phyloP scores from a whole-genome alignment of 1,140 invertebrate genomes.

The Harlomillsia oculata region DNA sequence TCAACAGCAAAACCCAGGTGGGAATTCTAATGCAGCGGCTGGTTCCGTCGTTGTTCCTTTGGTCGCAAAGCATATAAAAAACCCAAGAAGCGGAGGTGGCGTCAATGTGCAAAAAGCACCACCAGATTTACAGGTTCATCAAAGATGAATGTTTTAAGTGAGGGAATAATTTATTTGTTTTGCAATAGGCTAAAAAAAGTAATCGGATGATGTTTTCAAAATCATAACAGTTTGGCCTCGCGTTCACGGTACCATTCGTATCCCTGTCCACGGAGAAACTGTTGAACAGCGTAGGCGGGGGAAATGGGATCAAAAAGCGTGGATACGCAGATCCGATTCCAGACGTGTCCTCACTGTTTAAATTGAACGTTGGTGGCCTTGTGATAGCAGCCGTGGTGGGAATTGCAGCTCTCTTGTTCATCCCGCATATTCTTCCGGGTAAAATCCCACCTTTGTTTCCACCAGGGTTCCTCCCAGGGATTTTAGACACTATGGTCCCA shows the following conservation, averaged over 20 bases:
- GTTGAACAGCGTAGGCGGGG: neutral
- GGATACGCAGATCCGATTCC: constrained; percentile 4
- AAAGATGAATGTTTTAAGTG: neutral
- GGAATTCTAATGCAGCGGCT: too few species aligned
- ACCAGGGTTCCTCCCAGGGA: constrained; percentile 12
- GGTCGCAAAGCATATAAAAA: neutral
- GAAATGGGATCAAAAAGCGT: neutral
- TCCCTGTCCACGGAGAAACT: constrained; percentile 31
- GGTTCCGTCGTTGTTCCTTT: neutral
- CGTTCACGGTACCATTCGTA: constrained; percentile 33
- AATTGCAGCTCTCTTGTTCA: constrained; percentile 23
- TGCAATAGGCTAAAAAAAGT: too few species aligned
- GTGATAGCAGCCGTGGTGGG: constrained; percentile 28
- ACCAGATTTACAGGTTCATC: constrained; percentile 15
- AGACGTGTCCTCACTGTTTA: constrained; percentile 23
- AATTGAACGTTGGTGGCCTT: constrained; percentile 31
- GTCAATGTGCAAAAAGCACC: constrained; percentile 11
- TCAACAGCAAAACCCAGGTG: too few species aligned
- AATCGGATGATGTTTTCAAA: too few species aligned
- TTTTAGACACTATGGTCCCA: constrained; percentile 18
- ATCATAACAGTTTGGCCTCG: constrained; percentile 32
- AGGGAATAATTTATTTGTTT: too few species aligned
- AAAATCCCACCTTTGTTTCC: neutral
- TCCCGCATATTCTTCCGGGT: constrained; percentile 16
- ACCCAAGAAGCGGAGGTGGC: neutral